Percentiles rank a stretch among this genome's conserved stretches.
Evolutionary conservation across 2,797 vertebrate genomes (phyloP).

Genomic region (Rhynchotus rufescens): DNA sequence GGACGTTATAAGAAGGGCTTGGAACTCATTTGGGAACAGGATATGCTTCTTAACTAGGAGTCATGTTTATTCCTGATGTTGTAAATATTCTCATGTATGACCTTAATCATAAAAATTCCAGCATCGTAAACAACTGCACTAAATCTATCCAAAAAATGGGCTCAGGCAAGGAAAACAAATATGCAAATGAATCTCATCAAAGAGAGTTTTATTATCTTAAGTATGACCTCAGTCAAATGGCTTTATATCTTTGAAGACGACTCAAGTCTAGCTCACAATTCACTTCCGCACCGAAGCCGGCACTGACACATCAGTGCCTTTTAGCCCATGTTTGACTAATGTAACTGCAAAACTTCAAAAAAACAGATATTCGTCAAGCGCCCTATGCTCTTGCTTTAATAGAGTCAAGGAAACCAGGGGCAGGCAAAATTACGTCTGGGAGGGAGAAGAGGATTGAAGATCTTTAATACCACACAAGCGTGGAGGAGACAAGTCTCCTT

Average conservation of each 20-base stretch:
- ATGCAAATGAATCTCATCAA: slow-evolving; percentile 75
- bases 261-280: slow-evolving; percentile 43
- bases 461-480: not conserved
- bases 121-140: slow-evolving; percentile 64
- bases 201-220: slow-evolving; percentile 66
- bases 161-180: slow-evolving; percentile 74
- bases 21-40: slow-evolving; percentile 65
- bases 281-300: not conserved
- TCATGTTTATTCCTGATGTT: slow-evolving; percentile 56
- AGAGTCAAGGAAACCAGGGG: not conserved
- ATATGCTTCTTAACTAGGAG: slow-evolving; percentile 58
- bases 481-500: rapidly evolving
- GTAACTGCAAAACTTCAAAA: not conserved
- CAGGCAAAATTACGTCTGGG: not conserved
- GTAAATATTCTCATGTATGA: slow-evolving; percentile 69
- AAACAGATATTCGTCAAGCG: not conserved
- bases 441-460: not conserved
- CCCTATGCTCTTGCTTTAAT: not conserved
- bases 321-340: not conserved
- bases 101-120: slow-evolving; percentile 74
- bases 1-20: slow-evolving; percentile 54
- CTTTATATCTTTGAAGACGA: slow-evolving; percentile 55
- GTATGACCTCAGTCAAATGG: slow-evolving; percentile 63
- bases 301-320: not conserved
- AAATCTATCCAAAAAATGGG: slow-evolving; percentile 54